Conservation (phyloP, 2,797 vertebrate species). For the Sebastes melanostomus region DNA sequence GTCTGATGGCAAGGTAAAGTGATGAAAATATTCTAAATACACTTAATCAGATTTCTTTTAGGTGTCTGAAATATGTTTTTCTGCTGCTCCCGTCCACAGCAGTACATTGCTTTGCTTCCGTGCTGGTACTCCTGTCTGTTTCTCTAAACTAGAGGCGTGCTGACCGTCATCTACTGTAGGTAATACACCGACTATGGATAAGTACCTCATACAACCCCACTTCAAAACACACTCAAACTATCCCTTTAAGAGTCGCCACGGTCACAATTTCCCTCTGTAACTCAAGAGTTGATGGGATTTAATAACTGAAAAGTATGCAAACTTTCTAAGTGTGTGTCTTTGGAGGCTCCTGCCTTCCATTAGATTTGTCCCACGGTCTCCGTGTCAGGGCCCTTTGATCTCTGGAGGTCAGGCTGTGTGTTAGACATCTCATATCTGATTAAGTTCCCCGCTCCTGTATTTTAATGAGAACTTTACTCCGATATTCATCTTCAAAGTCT, state of each 20-base stretch:
- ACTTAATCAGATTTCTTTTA: too few species aligned
- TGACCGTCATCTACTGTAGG: too few species aligned
- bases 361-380: background rate
- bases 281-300: background rate
- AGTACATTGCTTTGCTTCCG: too few species aligned
- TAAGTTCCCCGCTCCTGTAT: conserved; percentile 47
- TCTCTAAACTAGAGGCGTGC: too few species aligned
- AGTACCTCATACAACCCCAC: too few species aligned
- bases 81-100: too few species aligned
- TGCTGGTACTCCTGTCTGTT: too few species aligned
- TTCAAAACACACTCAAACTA: background rate
- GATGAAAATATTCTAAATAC: too few species aligned
- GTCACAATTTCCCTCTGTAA: background rate
- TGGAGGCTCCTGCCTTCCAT: background rate
- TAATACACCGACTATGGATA: too few species aligned
- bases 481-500: conserved; percentile 66
- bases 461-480: conserved; percentile 68
- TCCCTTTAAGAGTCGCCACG: background rate
- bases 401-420: conserved; percentile 45
- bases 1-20: too few species aligned
- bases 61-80: too few species aligned
- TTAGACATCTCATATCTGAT: conserved; percentile 51
- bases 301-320: background rate
- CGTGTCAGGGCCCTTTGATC: conserved; percentile 32
- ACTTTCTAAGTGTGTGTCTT: conserved; percentile 1